Base-by-base conservation (phyloP, 2,888 invertebrate species). In the Meteorus colon region DNA sequence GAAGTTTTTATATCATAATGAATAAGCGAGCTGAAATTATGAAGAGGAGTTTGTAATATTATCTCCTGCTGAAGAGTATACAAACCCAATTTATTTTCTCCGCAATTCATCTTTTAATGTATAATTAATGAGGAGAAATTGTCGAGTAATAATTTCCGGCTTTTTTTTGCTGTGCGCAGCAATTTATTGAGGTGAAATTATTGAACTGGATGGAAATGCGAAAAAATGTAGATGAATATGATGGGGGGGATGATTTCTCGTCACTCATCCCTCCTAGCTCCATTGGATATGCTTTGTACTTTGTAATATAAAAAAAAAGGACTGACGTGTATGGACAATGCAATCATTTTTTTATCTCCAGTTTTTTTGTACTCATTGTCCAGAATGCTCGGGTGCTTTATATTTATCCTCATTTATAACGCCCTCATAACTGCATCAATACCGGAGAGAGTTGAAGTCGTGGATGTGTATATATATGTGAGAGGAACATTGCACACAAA, bases 361-460 rank as follows among this genome's bases (percentile, higher is more conserved):
- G 29, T 31, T 55, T 31, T 31, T 63, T 41, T 59, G 37, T 34
- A n/a, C 63, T 63, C 60, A 75, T 77, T 75, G 71, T 74, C 59
- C 74, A 59, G 66, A 74, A 75, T 72, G 24, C 68, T 16, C 24
- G 59, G 45, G 51, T 41, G 19, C 62, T 29, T 67, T 74, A 2
- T 55, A 63, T 75, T 77, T 72, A 34, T 31, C 51, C 71, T 34
- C 41, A 45, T 75, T 78, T 68, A 72, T 77, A 73, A 74, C 73
- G 71, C 68, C 72, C 45, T 65, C 55, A 73, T 66, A 75, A 76
- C 76, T 73, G 63, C 76, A 63, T 78, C 73, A 76, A 78, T 73
- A 73, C 8, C 59, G 24, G 19, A 34, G 19, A 59, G 29, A 70
- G 5, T 12, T 1, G n/a, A 27, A 55, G 51, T 48, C 24, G 27